Percentiles rank a stretch among this genome's conserved stretches.
These are phyloP conservation scores for Mimumesa dahlbomi DNA, from an alignment of 2,888 invertebrate species.

Conservation along the genomic window DNA sequence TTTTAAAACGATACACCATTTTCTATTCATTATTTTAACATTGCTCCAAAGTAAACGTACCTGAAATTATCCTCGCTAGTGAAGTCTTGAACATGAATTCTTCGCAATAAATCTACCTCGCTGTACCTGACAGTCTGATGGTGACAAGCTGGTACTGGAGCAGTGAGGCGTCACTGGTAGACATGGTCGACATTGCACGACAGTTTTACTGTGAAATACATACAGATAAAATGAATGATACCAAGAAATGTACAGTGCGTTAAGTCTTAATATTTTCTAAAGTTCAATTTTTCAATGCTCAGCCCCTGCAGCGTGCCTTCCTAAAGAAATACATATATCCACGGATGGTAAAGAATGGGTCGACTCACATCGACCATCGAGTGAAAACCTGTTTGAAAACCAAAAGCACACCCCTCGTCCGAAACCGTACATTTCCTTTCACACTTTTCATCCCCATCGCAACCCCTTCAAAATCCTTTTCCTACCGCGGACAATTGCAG, in stretches of 20 bases:
- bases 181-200: slow-evolving; percentile 62
- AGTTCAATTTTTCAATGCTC: not conserved
- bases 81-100: slow-evolving; percentile 12
- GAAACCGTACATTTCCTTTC: too few species aligned
- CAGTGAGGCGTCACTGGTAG: slow-evolving; percentile 35
- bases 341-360: too few species aligned
- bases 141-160: slow-evolving; percentile 23
- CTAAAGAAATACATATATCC: too few species aligned
- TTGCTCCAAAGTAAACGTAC: slow-evolving; percentile 10
- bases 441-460: too few species aligned
- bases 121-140: slow-evolving; percentile 60
- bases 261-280: not conserved
- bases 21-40: not conserved
- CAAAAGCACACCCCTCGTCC: too few species aligned
- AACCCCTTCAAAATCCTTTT: not conserved
- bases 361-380: too few species aligned
- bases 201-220: slow-evolving; percentile 59
- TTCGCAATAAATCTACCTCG: slow-evolving; percentile 28
- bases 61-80: slow-evolving; percentile 11
- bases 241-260: too few species aligned
- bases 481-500: slow-evolving; percentile 69
- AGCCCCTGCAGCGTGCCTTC: not conserved
- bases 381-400: too few species aligned
- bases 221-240: slow-evolving; percentile 5
- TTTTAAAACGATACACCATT: too few species aligned